These are phyloP conservation scores for Caenorhabditis zanzibari DNA, from an alignment of 2,888 invertebrate species.

Conservation along the genomic window DNA sequence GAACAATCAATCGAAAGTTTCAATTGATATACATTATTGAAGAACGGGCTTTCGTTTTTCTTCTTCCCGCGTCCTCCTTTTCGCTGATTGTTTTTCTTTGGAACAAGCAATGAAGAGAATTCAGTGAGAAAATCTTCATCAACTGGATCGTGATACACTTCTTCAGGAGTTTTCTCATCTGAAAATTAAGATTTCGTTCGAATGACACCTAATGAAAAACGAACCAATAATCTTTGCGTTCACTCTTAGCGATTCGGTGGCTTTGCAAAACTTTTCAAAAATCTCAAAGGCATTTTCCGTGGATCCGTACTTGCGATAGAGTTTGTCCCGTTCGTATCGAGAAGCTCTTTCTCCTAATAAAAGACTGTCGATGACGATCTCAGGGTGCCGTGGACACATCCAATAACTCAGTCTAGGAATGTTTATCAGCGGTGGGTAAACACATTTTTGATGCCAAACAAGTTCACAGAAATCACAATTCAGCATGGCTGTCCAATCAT, in stretches of 20 bases:
- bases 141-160: neutral
- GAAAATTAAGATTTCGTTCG: neutral
- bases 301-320: neutral
- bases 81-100: constrained; percentile 5
- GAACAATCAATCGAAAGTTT: neutral
- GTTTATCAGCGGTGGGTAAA: constrained; percentile 93
- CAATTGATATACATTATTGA: neutral
- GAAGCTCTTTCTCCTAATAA: constrained; percentile 30
- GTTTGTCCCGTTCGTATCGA: neutral
- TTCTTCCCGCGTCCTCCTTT: constrained; percentile 33
- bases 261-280: constrained; percentile 12
- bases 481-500: constrained; percentile 88
- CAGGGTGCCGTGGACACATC: constrained; percentile 98
- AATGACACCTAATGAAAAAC: neutral
- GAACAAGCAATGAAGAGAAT: neutral
- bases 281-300: neutral
- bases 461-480: constrained; percentile 96
- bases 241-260: neutral
- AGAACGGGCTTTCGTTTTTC: neutral
- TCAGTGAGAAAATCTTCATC: neutral
- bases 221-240: neutral
- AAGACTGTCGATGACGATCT: constrained; percentile 86
- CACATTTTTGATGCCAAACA: constrained; percentile 94
- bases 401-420: constrained; percentile 91
- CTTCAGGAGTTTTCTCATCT: neutral